Evolutionary conservation across 2,113 vertebrate species (phyloP), one percentile per base, ranked within the genome.

Genomic region (Notechis scutatus): DNA sequence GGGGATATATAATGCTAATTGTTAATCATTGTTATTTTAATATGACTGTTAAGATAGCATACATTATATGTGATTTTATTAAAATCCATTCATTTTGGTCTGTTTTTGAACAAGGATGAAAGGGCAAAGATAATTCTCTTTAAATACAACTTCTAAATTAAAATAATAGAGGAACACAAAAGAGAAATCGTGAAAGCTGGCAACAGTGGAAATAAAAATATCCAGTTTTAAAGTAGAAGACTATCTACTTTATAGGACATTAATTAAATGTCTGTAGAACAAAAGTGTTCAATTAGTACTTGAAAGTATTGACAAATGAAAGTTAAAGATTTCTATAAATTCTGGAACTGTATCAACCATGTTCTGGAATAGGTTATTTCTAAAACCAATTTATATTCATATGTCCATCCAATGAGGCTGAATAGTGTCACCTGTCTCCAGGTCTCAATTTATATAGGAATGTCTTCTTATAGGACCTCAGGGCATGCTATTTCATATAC

Each of bases 1-100:
- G 95, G 92, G 95, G 94, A 95, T 97, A 95, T 97, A 95, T 95
- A 96, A 94, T 96, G 95, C 97, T 98, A 97, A 98, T 98, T 98
- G 97, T 96, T 97, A 94, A 95, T 90, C 95, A 95, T 92, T 94
- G 95, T 95, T 97, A 96, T 96, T 97, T 97, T 95, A 96, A 96
- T 94, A 87, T 92, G 94, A 97, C 96, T 86, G 91, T 97, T 97
- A 94, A 89, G 94, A 96, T 34, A 69, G 14, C 12, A 94, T 94
- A 91, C 91, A 42, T 94, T 96, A 59, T 92, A 26, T 47, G 61
- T 57, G 2, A 95, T 94, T 93, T 96, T 94, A 94, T 96, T 96
- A 95, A 94, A 69, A 91, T 74, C 15, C 69, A 74, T 81, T 9
- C 69, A 81, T 81, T 81, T 81, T 81, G 39, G 5, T 81, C 69